Evolutionary conservation across 1,140 invertebrate species (phyloP), one percentile per base, ranked within the genome.

Genomic region (Drosophila nikananu): DNA sequence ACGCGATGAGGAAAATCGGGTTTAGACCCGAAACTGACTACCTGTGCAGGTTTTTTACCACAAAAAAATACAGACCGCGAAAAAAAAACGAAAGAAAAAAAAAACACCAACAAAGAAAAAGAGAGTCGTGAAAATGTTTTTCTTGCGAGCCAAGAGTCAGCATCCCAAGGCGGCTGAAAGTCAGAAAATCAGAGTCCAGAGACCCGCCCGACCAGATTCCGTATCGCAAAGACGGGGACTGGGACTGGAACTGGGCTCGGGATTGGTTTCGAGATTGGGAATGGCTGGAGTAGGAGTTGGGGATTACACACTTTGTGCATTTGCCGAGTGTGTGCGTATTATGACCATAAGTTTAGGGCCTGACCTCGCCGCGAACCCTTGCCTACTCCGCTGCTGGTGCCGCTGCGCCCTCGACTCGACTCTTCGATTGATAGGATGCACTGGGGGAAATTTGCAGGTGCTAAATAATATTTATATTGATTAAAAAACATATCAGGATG

Each of bases 271-370:
- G 5, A 17, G 51, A 57, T 17, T 57, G 54, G 21, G 9, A 39
- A 6, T 57, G 54, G 5, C 8, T 23, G 19, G 35, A 52, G 35
- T 17, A 12, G 49, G 54, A 46, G 70, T 8, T 62, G 73, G 73
- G 84, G 86, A 87, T 87, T 89, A 87, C 84, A 87, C 86, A 90
- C 70, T 84, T 68, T 90, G 87, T 87, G 84, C 84, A 87, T 87
- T 87, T 87, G 81, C 68, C 49, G 72, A 71, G 67, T 67, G 54
- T 67, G 54, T 57, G 54, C 54, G 54, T 57, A 57, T 55, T 57
- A 52, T 68, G 30, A 27, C 63, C 35, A 67, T 67, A 44, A 68
- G 67, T 54, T 42, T 62, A 62, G 49, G 82, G 80, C 78, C 82
- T 78, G 82, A 84, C 82, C 82, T 60, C 84, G 67, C 7, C 52